Conservation (phyloP, 2,113 vertebrate genomes). For the Hemiscyllium ocellatum region DNA sequence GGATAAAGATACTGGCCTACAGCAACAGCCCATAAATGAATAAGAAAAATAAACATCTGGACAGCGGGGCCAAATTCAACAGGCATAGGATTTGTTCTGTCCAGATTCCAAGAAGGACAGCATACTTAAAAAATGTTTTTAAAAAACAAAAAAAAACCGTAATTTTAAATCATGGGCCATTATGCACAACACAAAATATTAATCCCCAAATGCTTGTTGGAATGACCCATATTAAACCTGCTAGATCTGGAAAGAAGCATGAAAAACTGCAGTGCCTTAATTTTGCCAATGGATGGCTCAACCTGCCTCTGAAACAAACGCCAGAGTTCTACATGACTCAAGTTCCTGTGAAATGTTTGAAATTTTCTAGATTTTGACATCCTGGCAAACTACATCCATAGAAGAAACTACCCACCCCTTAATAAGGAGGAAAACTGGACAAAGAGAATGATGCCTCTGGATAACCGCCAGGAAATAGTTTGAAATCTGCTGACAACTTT, state of each 20-base stretch:
- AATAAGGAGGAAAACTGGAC: not conserved
- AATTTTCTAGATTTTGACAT: not conserved
- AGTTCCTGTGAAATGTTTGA: not conserved
- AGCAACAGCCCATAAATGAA: too few species aligned
- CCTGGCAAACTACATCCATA: not conserved
- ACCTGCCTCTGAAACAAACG: not conserved
- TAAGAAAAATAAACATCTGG: not conserved
- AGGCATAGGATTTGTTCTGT: not conserved
- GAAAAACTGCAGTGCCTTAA: not conserved
- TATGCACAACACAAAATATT: not conserved
- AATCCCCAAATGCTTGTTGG: not conserved
- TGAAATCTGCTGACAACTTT: not conserved
- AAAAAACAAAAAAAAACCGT: too few species aligned
- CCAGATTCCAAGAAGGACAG: not conserved
- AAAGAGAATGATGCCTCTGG: not conserved
- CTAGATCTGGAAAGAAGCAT: not conserved
- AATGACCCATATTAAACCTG: not conserved
- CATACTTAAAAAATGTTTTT: not conserved
- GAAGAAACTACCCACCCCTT: not conserved
- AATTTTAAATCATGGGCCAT: not conserved
- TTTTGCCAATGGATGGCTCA: not conserved
- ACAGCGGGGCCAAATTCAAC: not conserved
- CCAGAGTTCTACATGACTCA: not conserved
- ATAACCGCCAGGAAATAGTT: not conserved
- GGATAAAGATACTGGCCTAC: too few species aligned